Percentiles rank a stretch among this genome's conserved stretches.
phyloP scores from a whole-genome alignment of 1,140 invertebrate genomes.

The Psix sp. region DNA sequence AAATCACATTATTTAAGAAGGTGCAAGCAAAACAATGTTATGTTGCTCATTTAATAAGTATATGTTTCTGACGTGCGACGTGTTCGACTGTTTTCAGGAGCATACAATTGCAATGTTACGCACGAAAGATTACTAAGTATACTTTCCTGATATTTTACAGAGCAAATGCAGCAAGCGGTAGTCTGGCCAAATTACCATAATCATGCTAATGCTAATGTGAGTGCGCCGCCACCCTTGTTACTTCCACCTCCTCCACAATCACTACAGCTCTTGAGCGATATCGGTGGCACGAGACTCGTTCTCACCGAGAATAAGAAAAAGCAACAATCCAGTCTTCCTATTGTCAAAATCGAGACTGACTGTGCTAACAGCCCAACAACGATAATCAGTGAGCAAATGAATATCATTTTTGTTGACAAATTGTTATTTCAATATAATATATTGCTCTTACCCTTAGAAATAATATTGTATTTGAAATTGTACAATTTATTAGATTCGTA shows the following conservation, averaged over 20 bases:
- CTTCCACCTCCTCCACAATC: slow-evolving; percentile 81
- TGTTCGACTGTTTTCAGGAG: background rate
- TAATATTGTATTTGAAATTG: too few relatives aligned
- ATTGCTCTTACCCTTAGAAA: too few relatives aligned
- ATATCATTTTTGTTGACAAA: too few relatives aligned
- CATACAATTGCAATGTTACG: background rate
- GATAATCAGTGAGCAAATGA: slow-evolving; percentile 68
- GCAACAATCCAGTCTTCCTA: slow-evolving; percentile 79
- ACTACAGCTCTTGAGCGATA: slow-evolving; percentile 80
- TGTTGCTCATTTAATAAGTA: too few relatives aligned
- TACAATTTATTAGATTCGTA: too few relatives aligned
- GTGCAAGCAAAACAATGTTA: too few relatives aligned
- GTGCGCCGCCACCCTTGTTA: slow-evolving; percentile 79
- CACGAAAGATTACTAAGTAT: slow-evolving; percentile 10
- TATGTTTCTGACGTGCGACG: background rate
- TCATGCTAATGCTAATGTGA: slow-evolving; percentile 65
- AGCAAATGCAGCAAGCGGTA: slow-evolving; percentile 86
- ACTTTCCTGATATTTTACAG: slow-evolving; percentile 71
- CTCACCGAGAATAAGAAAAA: slow-evolving; percentile 79
- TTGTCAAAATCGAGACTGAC: slow-evolving; percentile 83
- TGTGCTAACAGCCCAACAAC: slow-evolving; percentile 71
- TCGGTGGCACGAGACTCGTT: slow-evolving; percentile 74
- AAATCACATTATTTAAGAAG: too few relatives aligned
- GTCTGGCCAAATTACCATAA: slow-evolving; percentile 83
- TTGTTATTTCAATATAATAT: too few relatives aligned